These are phyloP conservation scores for Mythimna ferrago DNA, from an alignment of 2,888 invertebrate species.

Conservation along the genomic window DNA sequence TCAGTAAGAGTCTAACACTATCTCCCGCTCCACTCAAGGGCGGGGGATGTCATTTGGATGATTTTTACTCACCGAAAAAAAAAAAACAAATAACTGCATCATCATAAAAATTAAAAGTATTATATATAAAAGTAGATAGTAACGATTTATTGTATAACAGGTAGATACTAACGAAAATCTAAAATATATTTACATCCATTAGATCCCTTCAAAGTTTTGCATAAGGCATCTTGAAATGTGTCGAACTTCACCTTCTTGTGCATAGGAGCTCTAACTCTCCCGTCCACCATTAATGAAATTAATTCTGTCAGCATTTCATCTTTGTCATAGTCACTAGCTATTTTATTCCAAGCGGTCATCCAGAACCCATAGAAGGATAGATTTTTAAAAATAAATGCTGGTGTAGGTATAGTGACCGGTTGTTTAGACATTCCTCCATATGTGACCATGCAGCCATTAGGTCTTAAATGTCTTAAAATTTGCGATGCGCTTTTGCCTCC, in stretches of 20 bases:
- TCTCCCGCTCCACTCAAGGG: no score
- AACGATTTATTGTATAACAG: conserved; percentile 16
- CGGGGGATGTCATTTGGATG: no score
- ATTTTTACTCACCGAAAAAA: no score
- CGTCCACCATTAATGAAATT: conserved; percentile 92
- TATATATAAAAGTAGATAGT: neutral
- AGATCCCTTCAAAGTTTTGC: conserved; percentile 93
- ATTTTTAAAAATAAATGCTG: conserved; percentile 97
- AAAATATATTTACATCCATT: conserved; percentile 95
- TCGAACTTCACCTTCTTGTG: conserved; percentile 94
- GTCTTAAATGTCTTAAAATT: conserved; percentile 94
- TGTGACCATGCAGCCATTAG: conserved; percentile 96
- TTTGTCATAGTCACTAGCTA: conserved; percentile 91
- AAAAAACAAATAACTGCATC: no score
- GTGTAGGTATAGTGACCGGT: conserved; percentile 95
- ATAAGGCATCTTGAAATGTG: conserved; percentile 94
- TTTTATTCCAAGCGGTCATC: conserved; percentile 98
- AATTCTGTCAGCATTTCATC: conserved; percentile 95
- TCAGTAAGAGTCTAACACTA: no score
- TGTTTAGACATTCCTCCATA: conserved; percentile 99
- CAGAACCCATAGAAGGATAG: conserved; percentile 96
- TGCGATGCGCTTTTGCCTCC: conserved; percentile 97
- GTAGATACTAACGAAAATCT: conserved; percentile 84
- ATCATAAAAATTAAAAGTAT: neutral
- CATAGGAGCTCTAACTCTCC: conserved; percentile 94